Percentiles rank a stretch among this genome's conserved stretches.
Evolutionary conservation across 1,140 invertebrate species (phyloP).

Genomic region (Mactra quadrangularis): DNA sequence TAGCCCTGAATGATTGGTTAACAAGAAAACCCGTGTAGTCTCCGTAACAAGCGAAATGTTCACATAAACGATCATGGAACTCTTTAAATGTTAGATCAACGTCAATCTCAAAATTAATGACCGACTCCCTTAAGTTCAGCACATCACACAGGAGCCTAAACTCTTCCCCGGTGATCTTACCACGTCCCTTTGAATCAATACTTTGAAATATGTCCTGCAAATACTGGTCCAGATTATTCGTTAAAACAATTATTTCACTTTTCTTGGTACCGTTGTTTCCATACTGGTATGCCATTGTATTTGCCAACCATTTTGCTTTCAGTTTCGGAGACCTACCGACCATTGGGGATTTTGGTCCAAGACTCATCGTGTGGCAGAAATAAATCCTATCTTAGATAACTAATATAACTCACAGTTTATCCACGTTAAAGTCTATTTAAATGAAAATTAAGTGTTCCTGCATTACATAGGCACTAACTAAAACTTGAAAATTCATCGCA

Average conservation of each 20-base stretch:
- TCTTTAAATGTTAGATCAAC: constrained; percentile 52
- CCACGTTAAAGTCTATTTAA: no score
- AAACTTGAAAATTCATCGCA: no score
- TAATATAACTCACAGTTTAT: no score
- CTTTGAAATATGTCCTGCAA: constrained; percentile 60
- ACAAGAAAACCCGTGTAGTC: constrained; percentile 60
- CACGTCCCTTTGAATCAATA: constrained; percentile 51
- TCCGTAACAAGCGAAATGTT: constrained; percentile 61
- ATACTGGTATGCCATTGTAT: constrained; percentile 59
- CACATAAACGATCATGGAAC: constrained; percentile 53
- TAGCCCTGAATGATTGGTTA: constrained; percentile 54
- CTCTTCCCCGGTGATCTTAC: constrained; percentile 49
- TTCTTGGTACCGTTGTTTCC: constrained; percentile 48
- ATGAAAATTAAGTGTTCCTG: no score
- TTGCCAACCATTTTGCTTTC: constrained; percentile 61
- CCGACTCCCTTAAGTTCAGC: constrained; percentile 36
- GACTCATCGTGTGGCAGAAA: constrained; percentile 52
- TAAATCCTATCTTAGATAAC: no score
- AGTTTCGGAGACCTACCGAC: constrained; percentile 55
- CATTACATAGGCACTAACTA: no score
- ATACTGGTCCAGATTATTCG: constrained; percentile 59
- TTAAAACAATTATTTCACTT: constrained; percentile 55
- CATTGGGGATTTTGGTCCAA: constrained; percentile 36
- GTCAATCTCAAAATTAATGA: neutral
- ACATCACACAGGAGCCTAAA: constrained; percentile 53